Evolutionary conservation across 2,113 vertebrate genomes (phyloP).

Genomic region (Austrofundulus limnaeus): DNA sequence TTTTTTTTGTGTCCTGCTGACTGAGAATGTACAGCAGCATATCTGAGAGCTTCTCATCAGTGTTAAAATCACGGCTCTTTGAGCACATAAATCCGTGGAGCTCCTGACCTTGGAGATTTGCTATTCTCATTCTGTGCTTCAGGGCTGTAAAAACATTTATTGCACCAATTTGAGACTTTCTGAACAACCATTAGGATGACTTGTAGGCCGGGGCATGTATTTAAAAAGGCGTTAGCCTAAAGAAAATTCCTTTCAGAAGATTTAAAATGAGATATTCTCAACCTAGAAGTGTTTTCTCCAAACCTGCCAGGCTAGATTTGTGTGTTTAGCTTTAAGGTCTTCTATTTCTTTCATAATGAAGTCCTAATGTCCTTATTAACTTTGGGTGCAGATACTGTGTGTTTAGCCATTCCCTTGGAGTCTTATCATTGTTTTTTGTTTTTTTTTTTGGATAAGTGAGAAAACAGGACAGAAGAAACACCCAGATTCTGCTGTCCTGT

Average conservation of each 20-base stretch:
- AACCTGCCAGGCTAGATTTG: background rate
- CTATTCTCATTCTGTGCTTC: conserved; percentile 18
- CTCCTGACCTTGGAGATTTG: conserved; percentile 5
- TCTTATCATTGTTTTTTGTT: too few species aligned
- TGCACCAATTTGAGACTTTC: conserved; percentile 14
- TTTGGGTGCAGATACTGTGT: too few species aligned
- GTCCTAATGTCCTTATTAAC: too few species aligned
- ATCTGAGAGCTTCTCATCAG: background rate
- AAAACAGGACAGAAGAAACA: too few species aligned
- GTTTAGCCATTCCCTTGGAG: too few species aligned
- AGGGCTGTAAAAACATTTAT: conserved; percentile 29
- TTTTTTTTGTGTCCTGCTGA: too few species aligned
- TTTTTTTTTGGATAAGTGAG: too few species aligned
- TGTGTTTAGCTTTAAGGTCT: too few species aligned
- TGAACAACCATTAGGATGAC: background rate
- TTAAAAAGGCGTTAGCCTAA: background rate
- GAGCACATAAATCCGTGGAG: conserved; percentile 8
- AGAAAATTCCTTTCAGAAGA: background rate
- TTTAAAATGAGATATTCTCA: conserved; percentile 4
- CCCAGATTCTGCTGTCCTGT: too few species aligned
- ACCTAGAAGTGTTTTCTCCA: background rate
- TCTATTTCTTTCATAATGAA: too few species aligned
- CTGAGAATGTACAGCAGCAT: too few species aligned
- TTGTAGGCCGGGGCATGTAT: background rate
- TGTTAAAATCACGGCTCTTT: conserved; percentile 1